phyloP scores from a whole-genome alignment of 2,113 vertebrate genomes.

The Petrocephalus zakoni region DNA sequence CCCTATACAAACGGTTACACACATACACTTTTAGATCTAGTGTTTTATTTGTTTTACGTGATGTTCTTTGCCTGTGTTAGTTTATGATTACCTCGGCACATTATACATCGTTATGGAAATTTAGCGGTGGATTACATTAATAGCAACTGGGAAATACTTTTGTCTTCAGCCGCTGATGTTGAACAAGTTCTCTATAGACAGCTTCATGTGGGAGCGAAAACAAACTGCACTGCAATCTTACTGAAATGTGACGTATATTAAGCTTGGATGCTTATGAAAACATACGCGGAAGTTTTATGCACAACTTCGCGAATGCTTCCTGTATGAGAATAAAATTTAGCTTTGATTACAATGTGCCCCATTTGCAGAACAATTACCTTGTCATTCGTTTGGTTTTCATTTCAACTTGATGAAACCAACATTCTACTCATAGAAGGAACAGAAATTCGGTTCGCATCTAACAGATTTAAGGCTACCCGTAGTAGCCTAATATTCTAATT shows the following conservation, averaged over 20 bases:
- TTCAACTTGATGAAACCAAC: not conserved
- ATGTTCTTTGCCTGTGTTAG: conserved; percentile 3
- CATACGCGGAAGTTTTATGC: not conserved
- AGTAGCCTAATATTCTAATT: not conserved
- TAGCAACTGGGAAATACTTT: not conserved
- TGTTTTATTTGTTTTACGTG: conserved; percentile 6
- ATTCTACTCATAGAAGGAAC: not conserved
- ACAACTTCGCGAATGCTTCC: not conserved
- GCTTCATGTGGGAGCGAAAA: not conserved
- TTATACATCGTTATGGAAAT: conserved; percentile 20
- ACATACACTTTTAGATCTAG: not conserved
- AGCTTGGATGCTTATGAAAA: not conserved
- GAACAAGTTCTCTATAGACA: not conserved
- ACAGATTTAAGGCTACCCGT: not conserved
- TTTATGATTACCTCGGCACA: conserved; percentile 8
- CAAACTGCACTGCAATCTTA: not conserved
- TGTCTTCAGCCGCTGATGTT: not conserved
- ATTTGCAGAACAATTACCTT: not conserved
- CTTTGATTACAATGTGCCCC: not conserved
- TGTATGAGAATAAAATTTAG: not conserved
- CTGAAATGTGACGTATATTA: not conserved
- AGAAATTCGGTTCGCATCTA: not conserved
- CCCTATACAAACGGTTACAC: too few species aligned
- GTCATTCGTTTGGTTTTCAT: not conserved
- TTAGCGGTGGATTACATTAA: not conserved